Percentiles rank a stretch among this genome's conserved stretches.
phyloP scores from a whole-genome alignment of 2,113 vertebrate species.

The Mola mola region DNA sequence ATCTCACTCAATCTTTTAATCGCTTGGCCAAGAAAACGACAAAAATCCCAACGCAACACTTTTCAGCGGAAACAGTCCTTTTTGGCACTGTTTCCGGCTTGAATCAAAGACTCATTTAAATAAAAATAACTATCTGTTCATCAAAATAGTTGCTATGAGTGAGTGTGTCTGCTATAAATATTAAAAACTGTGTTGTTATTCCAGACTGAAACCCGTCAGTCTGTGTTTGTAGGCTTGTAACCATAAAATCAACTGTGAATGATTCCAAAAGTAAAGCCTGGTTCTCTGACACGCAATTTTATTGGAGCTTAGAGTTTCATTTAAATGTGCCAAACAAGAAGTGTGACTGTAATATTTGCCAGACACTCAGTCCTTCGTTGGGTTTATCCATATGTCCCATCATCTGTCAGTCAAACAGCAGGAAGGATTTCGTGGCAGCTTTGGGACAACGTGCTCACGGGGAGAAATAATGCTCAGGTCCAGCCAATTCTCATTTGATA shows the following conservation, averaged over 20 bases:
- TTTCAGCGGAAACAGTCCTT: no score
- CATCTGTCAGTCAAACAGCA: constrained; percentile 41
- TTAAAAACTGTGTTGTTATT: no score
- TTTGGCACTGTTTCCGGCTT: no score
- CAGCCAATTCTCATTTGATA: constrained; percentile 21
- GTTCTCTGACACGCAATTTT: constrained; percentile 1
- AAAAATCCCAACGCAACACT: no score
- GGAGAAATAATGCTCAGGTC: constrained; percentile 32
- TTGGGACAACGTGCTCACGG: constrained; percentile 13
- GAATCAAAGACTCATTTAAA: no score
- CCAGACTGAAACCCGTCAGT: neutral
- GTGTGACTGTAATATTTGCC: constrained; percentile 19
- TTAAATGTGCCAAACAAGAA: constrained; percentile 18
- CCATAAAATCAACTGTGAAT: constrained; percentile 1
- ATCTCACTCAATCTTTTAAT: no score
- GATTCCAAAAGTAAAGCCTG: constrained; percentile 8
- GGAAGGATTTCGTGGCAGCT: constrained; percentile 32
- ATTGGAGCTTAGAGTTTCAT: constrained; percentile 23
- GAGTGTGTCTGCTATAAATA: no score
- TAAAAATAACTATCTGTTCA: no score
- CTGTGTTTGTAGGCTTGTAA: no score
- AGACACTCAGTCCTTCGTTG: constrained; percentile 34
- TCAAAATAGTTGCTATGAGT: no score
- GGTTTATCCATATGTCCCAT: constrained; percentile 35
- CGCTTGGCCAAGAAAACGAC: no score